phyloP scores from a whole-genome alignment of 2,888 invertebrate genomes.

The Melikaiella ostensackeni region DNA sequence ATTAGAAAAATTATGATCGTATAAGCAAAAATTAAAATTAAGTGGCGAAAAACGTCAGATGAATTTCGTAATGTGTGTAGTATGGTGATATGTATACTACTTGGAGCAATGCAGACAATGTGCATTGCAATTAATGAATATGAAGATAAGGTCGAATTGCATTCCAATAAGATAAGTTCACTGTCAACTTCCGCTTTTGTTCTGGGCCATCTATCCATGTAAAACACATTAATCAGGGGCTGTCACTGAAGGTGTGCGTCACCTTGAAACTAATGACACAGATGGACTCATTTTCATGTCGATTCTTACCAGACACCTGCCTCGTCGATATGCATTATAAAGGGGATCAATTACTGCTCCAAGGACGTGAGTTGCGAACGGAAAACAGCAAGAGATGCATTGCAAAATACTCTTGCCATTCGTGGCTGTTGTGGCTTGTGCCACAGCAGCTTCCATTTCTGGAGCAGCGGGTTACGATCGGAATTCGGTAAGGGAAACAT shows the following conservation, averaged over 20 bases:
- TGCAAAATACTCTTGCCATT: conserved; percentile 53
- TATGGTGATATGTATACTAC: not conserved
- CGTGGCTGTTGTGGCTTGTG: conserved; percentile 57
- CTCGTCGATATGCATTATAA: not conserved
- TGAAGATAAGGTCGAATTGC: not conserved
- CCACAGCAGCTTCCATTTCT: conserved; percentile 58
- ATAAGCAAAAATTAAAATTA: too few species aligned
- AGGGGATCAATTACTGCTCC: not conserved
- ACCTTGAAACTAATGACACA: not conserved
- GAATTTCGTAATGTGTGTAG: too few species aligned
- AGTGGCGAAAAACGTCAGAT: too few species aligned
- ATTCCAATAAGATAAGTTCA: not conserved
- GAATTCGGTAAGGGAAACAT: conserved; percentile 49
- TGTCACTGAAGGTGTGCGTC: not conserved
- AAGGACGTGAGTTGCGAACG: conserved; percentile 5
- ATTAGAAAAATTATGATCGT: too few species aligned
- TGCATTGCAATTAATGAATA: not conserved
- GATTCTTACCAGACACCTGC: not conserved
- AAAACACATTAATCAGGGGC: not conserved
- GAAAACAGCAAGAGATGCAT: conserved; percentile 48
- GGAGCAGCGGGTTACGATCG: conserved; percentile 52
- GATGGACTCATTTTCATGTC: not conserved
- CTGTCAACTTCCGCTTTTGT: not conserved
- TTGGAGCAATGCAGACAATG: not conserved
- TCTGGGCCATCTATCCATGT: not conserved